phyloP scores from a whole-genome alignment of 2,113 vertebrate genomes.

The Microtus pennsylvanicus region DNA sequence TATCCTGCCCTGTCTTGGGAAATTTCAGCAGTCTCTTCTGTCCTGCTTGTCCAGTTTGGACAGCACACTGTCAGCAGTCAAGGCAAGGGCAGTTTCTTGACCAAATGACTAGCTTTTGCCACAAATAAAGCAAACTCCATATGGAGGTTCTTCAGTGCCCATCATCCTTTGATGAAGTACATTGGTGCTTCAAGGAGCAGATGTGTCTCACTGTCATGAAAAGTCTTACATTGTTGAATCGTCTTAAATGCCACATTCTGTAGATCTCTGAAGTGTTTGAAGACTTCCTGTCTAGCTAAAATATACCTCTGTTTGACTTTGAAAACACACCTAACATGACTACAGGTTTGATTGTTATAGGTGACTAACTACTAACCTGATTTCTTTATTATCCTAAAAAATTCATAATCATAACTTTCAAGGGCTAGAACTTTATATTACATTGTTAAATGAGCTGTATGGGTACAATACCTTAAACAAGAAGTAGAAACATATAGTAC shows the following conservation, averaged over 20 bases:
- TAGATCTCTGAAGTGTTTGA: not conserved
- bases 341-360: not conserved
- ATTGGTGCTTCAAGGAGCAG: not conserved
- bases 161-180: not conserved
- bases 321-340: not conserved
- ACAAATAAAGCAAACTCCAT: not conserved
- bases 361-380: not conserved
- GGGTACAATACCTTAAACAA: not conserved
- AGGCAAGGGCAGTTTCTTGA: not conserved
- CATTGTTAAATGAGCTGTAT: not conserved
- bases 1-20: not conserved
- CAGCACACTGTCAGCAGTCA: not conserved
- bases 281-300: not conserved
- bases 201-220: not conserved
- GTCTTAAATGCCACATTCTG: not conserved
- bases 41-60: not conserved
- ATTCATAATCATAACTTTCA: not conserved
- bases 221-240: not conserved
- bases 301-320: not conserved
- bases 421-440: not conserved
- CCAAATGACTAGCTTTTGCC: not conserved
- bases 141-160: not conserved
- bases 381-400: not conserved
- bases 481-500: not conserved
- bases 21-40: not conserved